These are phyloP conservation scores for Steinernema scapterisci DNA, from an alignment of 2,888 invertebrate species.

Conservation along the genomic window DNA sequence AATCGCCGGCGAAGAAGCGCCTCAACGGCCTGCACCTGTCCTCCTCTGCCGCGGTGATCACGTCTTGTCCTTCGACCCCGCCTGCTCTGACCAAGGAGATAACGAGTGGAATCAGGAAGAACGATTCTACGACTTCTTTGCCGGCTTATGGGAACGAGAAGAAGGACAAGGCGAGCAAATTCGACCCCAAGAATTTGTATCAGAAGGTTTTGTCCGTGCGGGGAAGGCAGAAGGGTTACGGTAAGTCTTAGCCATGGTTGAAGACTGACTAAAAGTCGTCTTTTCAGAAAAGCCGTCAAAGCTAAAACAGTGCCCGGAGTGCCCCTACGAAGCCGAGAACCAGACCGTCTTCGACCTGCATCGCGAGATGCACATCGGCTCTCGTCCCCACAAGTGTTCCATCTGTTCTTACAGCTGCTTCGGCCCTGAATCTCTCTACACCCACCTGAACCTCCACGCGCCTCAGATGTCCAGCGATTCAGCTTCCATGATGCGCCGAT, in stretches of 20 bases:
- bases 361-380: conserved; percentile 43
- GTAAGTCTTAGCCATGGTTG: no score
- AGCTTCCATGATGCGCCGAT: conserved; percentile 33
- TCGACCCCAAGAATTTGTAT: conserved; percentile 8
- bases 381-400: conserved; percentile 46
- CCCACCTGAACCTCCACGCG: conserved; percentile 47
- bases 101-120: background rate
- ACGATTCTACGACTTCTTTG: background rate
- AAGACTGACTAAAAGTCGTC: background rate
- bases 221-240: background rate
- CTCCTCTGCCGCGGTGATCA: background rate
- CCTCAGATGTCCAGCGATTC: conserved; percentile 37
- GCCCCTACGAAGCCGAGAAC: conserved; percentile 40
- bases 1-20: background rate
- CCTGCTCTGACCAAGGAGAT: background rate
- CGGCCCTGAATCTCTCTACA: conserved; percentile 45
- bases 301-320: conserved; percentile 38
- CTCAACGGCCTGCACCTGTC: conserved; percentile 9
- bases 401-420: conserved; percentile 48
- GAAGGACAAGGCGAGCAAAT: background rate
- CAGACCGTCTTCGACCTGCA: conserved; percentile 42
- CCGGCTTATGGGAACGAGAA: conserved; percentile 14
- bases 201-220: background rate
- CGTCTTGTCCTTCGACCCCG: conserved; percentile 16
- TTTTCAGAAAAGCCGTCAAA: conserved; percentile 19